Conservation (phyloP, 92 coral and sea anemone genomes). For the Porites divaricata region DNA sequence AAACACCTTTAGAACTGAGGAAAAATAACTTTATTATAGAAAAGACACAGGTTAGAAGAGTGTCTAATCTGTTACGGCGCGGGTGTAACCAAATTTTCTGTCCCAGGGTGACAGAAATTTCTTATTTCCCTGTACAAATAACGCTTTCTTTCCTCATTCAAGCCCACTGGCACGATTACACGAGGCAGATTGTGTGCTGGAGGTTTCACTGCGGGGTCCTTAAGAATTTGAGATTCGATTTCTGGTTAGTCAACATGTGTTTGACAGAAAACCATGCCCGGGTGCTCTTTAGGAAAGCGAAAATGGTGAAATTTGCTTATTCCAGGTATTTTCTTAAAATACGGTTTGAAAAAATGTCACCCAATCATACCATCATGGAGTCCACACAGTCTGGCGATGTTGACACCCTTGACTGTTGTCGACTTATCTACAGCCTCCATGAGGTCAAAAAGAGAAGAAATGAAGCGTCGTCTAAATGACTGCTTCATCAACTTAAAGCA, state of each 20-base stretch:
- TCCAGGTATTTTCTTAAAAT: constrained; percentile 46
- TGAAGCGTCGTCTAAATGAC: constrained; percentile 21
- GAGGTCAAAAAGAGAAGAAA: constrained; percentile 72
- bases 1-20: too few species aligned
- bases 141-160: constrained; percentile 18
- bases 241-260: neutral
- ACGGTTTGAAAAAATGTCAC: constrained; percentile 11
- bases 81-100: constrained; percentile 54
- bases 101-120: constrained; percentile 31
- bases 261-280: constrained; percentile 56
- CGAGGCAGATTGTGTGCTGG: neutral
- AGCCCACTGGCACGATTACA: neutral
- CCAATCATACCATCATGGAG: constrained; percentile 79
- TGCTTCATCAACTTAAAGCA: constrained; percentile 63
- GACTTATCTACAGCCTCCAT: constrained; percentile 59
- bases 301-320: constrained; percentile 58
- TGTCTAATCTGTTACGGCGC: neutral
- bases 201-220: neutral
- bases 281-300: constrained; percentile 33
- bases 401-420: constrained; percentile 43
- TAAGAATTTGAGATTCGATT: neutral
- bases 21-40: too few species aligned
- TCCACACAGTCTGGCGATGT: constrained; percentile 58
- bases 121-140: constrained; percentile 33
- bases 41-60: too few species aligned